Evolutionary conservation across 2,888 invertebrate species (phyloP).

Genomic region (Machimus rusticus): DNA sequence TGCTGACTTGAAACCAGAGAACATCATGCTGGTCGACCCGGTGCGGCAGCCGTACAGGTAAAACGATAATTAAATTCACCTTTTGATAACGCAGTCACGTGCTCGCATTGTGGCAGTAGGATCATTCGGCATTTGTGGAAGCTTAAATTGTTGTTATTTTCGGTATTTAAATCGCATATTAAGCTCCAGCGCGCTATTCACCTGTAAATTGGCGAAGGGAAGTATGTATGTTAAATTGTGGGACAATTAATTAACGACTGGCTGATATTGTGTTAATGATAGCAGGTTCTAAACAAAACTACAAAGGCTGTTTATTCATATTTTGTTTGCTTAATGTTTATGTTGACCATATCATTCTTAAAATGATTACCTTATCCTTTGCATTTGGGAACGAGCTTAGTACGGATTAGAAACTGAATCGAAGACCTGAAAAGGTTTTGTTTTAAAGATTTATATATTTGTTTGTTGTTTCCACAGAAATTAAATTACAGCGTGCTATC

Average conservation of each 20-base stretch:
- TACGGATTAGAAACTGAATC: not conserved
- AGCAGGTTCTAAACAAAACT: not conserved
- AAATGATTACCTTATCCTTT: not conserved
- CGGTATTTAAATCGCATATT: not conserved
- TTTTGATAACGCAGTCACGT: not conserved
- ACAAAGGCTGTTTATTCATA: not conserved
- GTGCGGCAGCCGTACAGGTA: slow-evolving; percentile 89
- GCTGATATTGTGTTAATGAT: not conserved
- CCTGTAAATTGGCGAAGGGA: not conserved
- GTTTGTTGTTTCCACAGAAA: too few relatives aligned
- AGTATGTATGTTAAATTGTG: not conserved
- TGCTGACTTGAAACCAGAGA: slow-evolving; percentile 99
- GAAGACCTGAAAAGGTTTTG: not conserved
- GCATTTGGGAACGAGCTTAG: not conserved
- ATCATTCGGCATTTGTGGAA: not conserved
- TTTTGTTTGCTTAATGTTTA: not conserved
- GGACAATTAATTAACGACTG: not conserved
- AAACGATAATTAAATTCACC: slow-evolving; percentile 3
- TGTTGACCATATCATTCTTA: not conserved
- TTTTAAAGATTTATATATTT: too few relatives aligned
- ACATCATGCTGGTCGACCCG: slow-evolving; percentile 99
- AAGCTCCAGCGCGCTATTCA: not conserved
- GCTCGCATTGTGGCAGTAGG: not conserved
- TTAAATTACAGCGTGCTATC: too few relatives aligned
- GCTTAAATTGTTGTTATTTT: not conserved